Evolutionary conservation across 2,797 vertebrate species (phyloP), one percentile per base, ranked within the genome.

Genomic region (Ptychadena robeensis): DNA sequence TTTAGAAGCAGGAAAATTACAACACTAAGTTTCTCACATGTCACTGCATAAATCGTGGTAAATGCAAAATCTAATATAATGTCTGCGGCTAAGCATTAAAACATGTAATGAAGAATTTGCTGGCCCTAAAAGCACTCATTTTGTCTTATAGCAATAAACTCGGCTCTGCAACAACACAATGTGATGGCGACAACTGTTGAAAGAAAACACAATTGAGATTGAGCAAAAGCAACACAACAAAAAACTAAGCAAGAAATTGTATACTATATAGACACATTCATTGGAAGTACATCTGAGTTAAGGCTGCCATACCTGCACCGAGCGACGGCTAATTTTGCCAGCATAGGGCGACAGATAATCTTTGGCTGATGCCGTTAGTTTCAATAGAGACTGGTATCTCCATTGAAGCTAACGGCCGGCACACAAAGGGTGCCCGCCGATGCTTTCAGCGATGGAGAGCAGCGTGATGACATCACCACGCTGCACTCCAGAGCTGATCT

Each of bases 81-180:
- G 85, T 86, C 89, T 75, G 92, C 81, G 86, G 88, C 91, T 89
- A 88, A 91, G 90, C 82, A 86, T 86, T 86, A 85, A 91, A 93
- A 90, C 88, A 89, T 92, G 93, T 91, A 93, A 94, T 91, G 90
- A 92, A 93, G 93, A 91, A 88, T 89, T 80, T 75, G 88, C 88
- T 92, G 94, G 94, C 94, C 94, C 94, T 91, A 89, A 92, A 91
- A 94, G 94, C 95, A 95, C 95, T 92, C 95, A 93, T 91, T 94
- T 96, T 90, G 91, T 92, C 87, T 88, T 91, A 92, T 90, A 93
- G 92, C 89, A 91, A 91, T 92, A 92, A 92, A 93, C 90, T 61
- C 59, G 53, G 12, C 61, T 57, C n/a, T 5, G 40, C 40, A 48
- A 78, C 53, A 78, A 67, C 15, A 14, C 44, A 34, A n/a, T 18